These are phyloP conservation scores for Antheraea yamamai DNA, from an alignment of 2,888 invertebrate species.

Conservation along the genomic window DNA sequence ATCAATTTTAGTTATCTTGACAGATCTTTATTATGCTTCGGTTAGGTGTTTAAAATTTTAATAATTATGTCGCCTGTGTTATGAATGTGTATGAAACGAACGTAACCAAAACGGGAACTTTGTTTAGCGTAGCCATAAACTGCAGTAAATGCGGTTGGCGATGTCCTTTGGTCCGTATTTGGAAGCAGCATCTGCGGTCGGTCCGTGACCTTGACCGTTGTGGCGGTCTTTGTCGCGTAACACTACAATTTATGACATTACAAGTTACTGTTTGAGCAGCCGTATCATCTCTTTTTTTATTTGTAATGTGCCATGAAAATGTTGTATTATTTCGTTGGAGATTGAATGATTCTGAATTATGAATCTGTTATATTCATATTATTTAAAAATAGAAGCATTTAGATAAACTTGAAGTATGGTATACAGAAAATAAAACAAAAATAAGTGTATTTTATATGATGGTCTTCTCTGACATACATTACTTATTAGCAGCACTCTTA, in stretches of 20 bases:
- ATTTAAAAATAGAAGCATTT: no score
- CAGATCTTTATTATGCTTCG: not conserved
- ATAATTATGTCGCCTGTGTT: not conserved
- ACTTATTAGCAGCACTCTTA: no score
- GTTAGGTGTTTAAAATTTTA: not conserved
- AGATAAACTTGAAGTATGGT: no score
- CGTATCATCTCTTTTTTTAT: not conserved
- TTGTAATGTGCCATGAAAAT: not conserved
- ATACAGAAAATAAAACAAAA: no score
- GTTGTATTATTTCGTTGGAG: not conserved
- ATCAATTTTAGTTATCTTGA: not conserved
- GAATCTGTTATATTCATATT: no score
- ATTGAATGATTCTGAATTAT: no score
- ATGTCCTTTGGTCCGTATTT: conserved; percentile 23
- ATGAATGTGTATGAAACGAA: not conserved
- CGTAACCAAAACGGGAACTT: not conserved
- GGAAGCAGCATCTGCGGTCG: conserved; percentile 20
- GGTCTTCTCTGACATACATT: no score
- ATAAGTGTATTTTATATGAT: no score
- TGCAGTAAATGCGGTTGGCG: conserved; percentile 9
- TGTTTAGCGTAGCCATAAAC: not conserved
- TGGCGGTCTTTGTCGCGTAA: conserved; percentile 17
- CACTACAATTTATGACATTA: conserved; percentile 12
- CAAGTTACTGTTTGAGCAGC: not conserved
- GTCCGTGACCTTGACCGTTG: conserved; percentile 20